Evolutionary conservation across 2,797 vertebrate species (phyloP).

Genomic region (Galaxias olidus): DNA sequence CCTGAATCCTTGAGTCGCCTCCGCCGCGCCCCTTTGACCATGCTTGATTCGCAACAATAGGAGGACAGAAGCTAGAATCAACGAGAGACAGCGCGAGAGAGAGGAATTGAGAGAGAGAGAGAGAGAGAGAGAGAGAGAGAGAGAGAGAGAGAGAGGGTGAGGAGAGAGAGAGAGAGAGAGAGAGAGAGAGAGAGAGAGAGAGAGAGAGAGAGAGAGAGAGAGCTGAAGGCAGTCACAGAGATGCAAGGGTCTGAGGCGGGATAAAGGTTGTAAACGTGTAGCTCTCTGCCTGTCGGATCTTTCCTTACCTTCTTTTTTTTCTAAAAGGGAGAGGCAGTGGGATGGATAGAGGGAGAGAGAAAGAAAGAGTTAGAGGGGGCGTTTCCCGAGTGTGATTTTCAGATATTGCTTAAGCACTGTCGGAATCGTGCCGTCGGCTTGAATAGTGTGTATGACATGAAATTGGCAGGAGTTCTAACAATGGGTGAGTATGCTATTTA

Average conservation of each 20-base stretch:
- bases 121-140: constrained; percentile 33
- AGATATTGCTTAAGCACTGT: constrained; percentile 62
- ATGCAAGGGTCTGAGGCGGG: constrained; percentile 59
- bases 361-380: constrained; percentile 64
- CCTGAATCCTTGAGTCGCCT: constrained; percentile 54
- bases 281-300: constrained; percentile 58
- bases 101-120: constrained; percentile 30
- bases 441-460: constrained; percentile 40
- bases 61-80: constrained; percentile 43
- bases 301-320: constrained; percentile 44
- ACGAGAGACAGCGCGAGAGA: constrained; percentile 31
- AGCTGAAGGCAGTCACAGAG: constrained; percentile 42
- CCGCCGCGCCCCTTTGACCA: constrained; percentile 77
- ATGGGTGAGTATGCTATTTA: constrained; percentile 44
- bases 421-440: constrained; percentile 58
- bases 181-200: constrained; percentile 37
- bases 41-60: constrained; percentile 75
- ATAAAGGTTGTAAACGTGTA: constrained; percentile 58
- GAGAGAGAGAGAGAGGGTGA: constrained; percentile 20
- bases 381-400: constrained; percentile 72
- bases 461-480: constrained; percentile 66
- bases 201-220: constrained; percentile 30
- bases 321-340: constrained; percentile 28
- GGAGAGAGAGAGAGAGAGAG: constrained; percentile 27
- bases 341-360: constrained; percentile 20